phyloP scores from a whole-genome alignment of 1,140 invertebrate species.

The Heliconius eleuchia region DNA sequence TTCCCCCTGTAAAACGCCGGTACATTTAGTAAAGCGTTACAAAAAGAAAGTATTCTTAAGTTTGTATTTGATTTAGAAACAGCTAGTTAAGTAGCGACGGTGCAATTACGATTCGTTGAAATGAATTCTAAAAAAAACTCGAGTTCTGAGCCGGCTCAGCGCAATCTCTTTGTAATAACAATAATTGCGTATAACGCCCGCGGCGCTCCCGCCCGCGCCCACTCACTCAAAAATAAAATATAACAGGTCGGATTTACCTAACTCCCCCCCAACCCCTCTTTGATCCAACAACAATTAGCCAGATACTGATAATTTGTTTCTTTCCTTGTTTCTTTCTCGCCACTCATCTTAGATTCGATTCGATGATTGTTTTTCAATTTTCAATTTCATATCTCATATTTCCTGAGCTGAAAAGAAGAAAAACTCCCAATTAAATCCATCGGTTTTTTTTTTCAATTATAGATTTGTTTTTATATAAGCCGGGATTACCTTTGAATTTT shows the following conservation, averaged over 20 bases:
- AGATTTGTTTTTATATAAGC: slow-evolving; percentile 38
- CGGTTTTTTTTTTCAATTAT: slow-evolving; percentile 18
- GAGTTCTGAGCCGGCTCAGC: slow-evolving; percentile 71
- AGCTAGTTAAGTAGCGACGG: slow-evolving; percentile 37
- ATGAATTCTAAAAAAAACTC: slow-evolving; percentile 67
- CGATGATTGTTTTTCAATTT: slow-evolving; percentile 67
- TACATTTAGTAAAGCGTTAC: background rate
- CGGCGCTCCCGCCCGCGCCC: slow-evolving; percentile 53
- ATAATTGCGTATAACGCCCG: slow-evolving; percentile 75
- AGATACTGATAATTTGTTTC: slow-evolving; percentile 75
- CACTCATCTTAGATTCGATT: slow-evolving; percentile 67
- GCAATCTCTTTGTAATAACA: slow-evolving; percentile 80
- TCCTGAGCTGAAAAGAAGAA: slow-evolving; percentile 44
- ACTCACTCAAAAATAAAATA: slow-evolving; percentile 60
- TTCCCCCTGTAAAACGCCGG: background rate
- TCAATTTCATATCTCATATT: slow-evolving; percentile 29
- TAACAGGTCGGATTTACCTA: slow-evolving; percentile 70
- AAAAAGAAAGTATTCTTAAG: slow-evolving; percentile 19
- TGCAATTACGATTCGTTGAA: slow-evolving; percentile 62
- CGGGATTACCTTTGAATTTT: slow-evolving; percentile 43
- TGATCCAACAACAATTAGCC: slow-evolving; percentile 76
- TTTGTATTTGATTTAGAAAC: slow-evolving; percentile 31
- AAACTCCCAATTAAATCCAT: slow-evolving; percentile 47
- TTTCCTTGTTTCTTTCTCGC: slow-evolving; percentile 58
- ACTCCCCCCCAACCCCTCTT: slow-evolving; percentile 48